Evolutionary conservation across 2,797 vertebrate genomes (phyloP), one percentile per base, ranked within the genome.

Genomic region (Monodelphis domestica): DNA sequence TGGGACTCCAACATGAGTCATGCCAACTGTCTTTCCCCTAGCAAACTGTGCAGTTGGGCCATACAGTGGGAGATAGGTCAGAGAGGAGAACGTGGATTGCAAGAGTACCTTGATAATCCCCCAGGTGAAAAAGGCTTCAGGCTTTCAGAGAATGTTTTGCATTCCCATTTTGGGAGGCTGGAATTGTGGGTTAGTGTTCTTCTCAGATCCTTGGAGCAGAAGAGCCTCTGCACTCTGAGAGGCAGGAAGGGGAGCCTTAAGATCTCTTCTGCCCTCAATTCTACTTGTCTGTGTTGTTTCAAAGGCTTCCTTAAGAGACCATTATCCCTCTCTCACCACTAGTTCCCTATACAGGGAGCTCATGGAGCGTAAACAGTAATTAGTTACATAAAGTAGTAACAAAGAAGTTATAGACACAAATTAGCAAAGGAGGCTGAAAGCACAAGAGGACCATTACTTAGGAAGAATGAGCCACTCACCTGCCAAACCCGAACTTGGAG

Each of bases 381-480:
- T 97, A 94, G 95, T 95, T 97, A 97, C 52, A 90, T 96, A 97
- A 97, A 97, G 57, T 38, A 70, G 63, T 95, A 94, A 95, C 95
- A 96, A 93, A 90, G 93, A 94, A 95, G 92, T 90, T 92, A 95
- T 90, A 94, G 94, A 95, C 91, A 94, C 94, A 94, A 97, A 97
- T 97, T 95, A 96, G 93, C 93, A 91, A 95, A 94, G 94, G 91
- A 93, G 89, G 89, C 54, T 90, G 88, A 90, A 93, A 90, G 53
- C 54, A n/a, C 78, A 94, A 56, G 59, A 88, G 57, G 87, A 33
- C 95, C 59, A 93, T 96, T 95, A 95, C 56, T 90, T 7, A 29
- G 94, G 91, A 94, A 92, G 93, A 94, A 53, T 30, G 24, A 87
- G 87, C 93, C 33, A 87, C 95, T 95, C 63, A 92, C 95, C 87